Evolutionary conservation across 2,797 vertebrate species (phyloP), one percentile per base, ranked within the genome.

Genomic region (Bufotes viridis): DNA sequence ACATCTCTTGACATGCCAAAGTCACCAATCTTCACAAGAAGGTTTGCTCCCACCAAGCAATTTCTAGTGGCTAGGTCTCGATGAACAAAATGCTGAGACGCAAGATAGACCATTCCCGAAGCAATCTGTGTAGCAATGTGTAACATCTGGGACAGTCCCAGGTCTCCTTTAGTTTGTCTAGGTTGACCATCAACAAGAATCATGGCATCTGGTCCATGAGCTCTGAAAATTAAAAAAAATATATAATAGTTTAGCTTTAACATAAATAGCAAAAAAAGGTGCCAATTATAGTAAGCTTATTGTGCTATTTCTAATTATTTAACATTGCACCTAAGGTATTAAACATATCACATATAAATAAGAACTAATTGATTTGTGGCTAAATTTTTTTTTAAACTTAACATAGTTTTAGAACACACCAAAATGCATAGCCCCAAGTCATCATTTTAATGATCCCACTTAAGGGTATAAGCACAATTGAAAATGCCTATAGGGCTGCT

Each of bases 1-100:
- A 99, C 97, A 82, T 99, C 98, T 92, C 98, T 96, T 85, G 98
- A 99, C 98, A 99, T 99, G 94, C 98, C 98, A 24, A 99, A 99
- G 93, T 99, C 98, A 89, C 98, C 98, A 1, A 99, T 99, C 96
- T 99, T 99, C 91, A 99, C 98, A 91, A 99, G 95, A 74, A 99
- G 96, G 91, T 97, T 98, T 18, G 97, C 97, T 90, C 98, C 98
- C 1, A 99, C 98, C 92, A 99, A 96, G 92, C 98, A 99, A 92
- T 99, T 99, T 91, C 98, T 96, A 22, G 98, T 99, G 90, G 98
- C 98, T 95, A 99, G 95, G 95, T 99, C 98, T 91, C 98, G 97
- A 93, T 99, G 98, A 89, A 99, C 98, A 85, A 99, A 99, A 94
- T 99, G 98, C 94, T 99, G 98, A 55, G 98, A 99, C 90, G 96